Evolutionary conservation across 2,888 invertebrate species (phyloP).

Genomic region (Andrena bucephala): DNA sequence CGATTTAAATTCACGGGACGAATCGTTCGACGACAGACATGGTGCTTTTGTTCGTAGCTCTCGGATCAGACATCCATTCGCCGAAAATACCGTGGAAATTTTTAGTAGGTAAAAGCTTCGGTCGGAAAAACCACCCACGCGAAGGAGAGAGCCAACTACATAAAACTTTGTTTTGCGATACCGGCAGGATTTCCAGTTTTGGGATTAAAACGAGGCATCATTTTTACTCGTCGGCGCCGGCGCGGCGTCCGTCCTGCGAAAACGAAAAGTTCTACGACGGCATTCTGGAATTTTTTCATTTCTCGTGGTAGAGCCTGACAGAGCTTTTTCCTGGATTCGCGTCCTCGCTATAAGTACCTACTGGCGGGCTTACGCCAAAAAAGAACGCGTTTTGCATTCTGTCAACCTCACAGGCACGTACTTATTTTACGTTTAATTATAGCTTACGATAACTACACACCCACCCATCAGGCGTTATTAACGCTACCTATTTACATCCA

Average conservation of each 20-base stretch:
- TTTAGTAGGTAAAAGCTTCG: constrained; percentile 26
- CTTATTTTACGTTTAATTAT: too few species aligned
- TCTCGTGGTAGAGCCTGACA: constrained; percentile 28
- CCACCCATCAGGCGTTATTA: too few species aligned
- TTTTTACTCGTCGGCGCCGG: constrained; percentile 52
- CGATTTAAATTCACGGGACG: background rate
- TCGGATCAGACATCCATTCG: constrained; percentile 11
- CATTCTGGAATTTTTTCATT: constrained; percentile 50
- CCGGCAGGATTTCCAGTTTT: constrained; percentile 66
- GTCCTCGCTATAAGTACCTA: constrained; percentile 7
- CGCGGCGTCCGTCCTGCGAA: constrained; percentile 21
- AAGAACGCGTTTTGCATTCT: background rate
- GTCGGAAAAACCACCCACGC: background rate
- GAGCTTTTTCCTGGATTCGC: constrained; percentile 54
- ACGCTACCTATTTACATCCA: too few species aligned
- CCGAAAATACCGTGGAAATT: constrained; percentile 26
- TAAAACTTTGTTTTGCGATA: constrained; percentile 42
- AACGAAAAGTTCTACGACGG: constrained; percentile 53
- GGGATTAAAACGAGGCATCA: constrained; percentile 67
- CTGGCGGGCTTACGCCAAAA: background rate
- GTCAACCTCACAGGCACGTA: too few species aligned
- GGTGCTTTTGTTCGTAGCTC: background rate
- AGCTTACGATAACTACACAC: too few species aligned
- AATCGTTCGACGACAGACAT: background rate
- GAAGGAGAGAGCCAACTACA: constrained; percentile 22